Base-by-base conservation (phyloP, 2,797 vertebrate species). In the Cynopterus sphinx region DNA sequence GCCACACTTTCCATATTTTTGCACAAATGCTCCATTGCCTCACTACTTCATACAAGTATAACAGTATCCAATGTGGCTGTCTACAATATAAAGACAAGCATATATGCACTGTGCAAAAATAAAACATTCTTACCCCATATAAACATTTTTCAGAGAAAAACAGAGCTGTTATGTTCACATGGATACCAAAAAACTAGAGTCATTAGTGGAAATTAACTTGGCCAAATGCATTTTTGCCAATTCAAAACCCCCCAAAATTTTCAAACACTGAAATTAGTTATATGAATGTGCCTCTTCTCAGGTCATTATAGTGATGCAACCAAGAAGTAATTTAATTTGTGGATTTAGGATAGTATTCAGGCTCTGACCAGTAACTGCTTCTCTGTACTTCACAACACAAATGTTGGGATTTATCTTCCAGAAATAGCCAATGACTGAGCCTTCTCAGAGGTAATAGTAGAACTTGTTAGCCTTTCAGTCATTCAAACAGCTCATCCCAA, bases 1-100 rank as follows among this genome's bases (percentile, higher is more conserved):
- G 41, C 12, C 3, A 36, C 2, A 78, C 8, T 39, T 22, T 33
- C n/a, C 36, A 1, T 53, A 41, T 33, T 55, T 49, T 33, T 15
- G 53, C 0, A 55, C 0, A 33, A 1, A 9, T 0, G 65, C 21
- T 7, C 10, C 4, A 31, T 70, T 13, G 65, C 22, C 22, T 74
- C 24, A 51, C 4, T 79, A 53, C 61, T 84, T 78, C 28, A 70
- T 8, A 28, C 5, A 74, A 82, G 5, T 15, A 3, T 78, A 33
- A 61, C 57, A 39, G 1, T 51, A 26, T 53, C 9, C 6, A 43
- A 43, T 22, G 12, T 6, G 21, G 26, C 24, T 26, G 4, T 6
- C 33, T 81, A 46, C 16, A 28, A 24, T 8, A 33, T 22, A 59
- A 92, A 63, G 31, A 79, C 51, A 71, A 79, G 70, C 39, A 53